Conservation (phyloP, 2,888 invertebrate genomes). For the Scotopteryx bipunctaria region DNA sequence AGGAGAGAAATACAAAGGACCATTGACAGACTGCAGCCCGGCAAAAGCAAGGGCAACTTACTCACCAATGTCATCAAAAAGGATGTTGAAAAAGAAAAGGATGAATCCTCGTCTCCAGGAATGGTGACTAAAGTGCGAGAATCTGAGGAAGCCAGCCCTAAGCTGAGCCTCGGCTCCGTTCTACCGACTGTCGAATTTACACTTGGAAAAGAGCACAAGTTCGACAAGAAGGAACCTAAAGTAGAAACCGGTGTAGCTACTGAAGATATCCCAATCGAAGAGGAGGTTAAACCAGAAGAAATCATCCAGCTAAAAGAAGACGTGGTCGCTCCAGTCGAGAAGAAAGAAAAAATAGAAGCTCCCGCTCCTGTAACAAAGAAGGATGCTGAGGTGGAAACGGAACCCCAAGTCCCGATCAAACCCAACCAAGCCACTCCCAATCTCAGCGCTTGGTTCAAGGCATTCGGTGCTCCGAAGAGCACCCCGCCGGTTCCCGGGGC, state of each 20-base stretch:
- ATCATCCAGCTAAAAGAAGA: slow-evolving; percentile 26
- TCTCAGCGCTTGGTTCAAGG: slow-evolving; percentile 95
- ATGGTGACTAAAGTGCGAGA: slow-evolving; percentile 83
- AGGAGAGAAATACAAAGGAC: slow-evolving; percentile 90
- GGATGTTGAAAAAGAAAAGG: slow-evolving; percentile 74
- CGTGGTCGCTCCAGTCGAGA: slow-evolving; percentile 34
- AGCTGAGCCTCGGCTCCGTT: slow-evolving; percentile 93
- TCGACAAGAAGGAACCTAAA: slow-evolving; percentile 62
- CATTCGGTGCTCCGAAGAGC: slow-evolving; percentile 93
- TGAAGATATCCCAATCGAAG: slow-evolving; percentile 30
- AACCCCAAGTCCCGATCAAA: slow-evolving; percentile 59
- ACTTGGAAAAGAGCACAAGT: slow-evolving; percentile 86
- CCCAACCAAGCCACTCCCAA: slow-evolving; percentile 89
- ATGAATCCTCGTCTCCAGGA: slow-evolving; percentile 83
- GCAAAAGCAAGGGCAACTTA: slow-evolving; percentile 94
- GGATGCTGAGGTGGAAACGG: slow-evolving; percentile 72
- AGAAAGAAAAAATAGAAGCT: slow-evolving; percentile 50
- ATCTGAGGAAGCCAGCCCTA: slow-evolving; percentile 88
- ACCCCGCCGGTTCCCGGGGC: slow-evolving; percentile 72
- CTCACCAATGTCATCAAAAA: slow-evolving; percentile 86
- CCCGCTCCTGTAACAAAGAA: slow-evolving; percentile 57
- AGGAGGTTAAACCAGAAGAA: slow-evolving; percentile 33
- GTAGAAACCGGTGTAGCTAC: slow-evolving; percentile 21
- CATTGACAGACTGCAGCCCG: slow-evolving; percentile 92
- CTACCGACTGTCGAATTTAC: slow-evolving; percentile 88